Evolutionary conservation across 37 sponge, comb jelly and placozoan genomes (phyloP).

Genomic region (Aplysina aerophoba): DNA sequence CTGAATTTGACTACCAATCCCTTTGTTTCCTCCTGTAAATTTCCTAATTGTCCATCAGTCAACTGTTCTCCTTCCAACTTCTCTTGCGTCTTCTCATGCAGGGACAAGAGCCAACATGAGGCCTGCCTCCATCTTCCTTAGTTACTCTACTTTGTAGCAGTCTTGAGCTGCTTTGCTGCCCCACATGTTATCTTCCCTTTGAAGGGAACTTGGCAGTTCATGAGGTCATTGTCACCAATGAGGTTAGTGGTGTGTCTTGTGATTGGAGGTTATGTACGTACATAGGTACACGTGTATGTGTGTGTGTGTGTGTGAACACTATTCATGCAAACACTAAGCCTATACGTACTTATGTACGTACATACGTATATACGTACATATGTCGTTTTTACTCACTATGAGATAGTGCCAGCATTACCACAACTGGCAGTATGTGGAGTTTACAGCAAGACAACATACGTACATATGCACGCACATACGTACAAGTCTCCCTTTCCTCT

Average conservation of each 20-base stretch:
- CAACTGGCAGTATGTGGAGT: too few species aligned
- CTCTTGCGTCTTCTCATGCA: neutral
- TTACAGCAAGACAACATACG: too few species aligned
- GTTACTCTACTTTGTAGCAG: slow-evolving; percentile 75
- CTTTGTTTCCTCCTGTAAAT: too few species aligned
- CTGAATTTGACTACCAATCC: too few species aligned
- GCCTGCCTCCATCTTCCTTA: slow-evolving; percentile 80
- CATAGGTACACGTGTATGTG: too few species aligned
- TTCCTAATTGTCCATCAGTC: neutral
- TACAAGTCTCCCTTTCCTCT: neutral
- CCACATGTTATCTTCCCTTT: slow-evolving; percentile 48
- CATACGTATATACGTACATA: neutral
- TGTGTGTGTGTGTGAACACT: too few species aligned
- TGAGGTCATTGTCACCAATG: slow-evolving; percentile 1
- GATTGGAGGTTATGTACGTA: too few species aligned
- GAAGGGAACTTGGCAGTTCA: neutral
- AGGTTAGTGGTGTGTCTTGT: slow-evolving; percentile 5
- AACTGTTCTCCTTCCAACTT: neutral
- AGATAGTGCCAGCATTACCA: neutral
- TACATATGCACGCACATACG: too few species aligned
- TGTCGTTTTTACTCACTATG: neutral
- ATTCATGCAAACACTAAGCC: neutral
- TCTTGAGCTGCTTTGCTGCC: slow-evolving; percentile 56
- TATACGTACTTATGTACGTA: neutral
- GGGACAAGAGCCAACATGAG: slow-evolving; percentile 82